Evolutionary conservation across 1,140 invertebrate species (phyloP), one percentile per base, ranked within the genome.

Genomic region (Onthophagus taurus): DNA sequence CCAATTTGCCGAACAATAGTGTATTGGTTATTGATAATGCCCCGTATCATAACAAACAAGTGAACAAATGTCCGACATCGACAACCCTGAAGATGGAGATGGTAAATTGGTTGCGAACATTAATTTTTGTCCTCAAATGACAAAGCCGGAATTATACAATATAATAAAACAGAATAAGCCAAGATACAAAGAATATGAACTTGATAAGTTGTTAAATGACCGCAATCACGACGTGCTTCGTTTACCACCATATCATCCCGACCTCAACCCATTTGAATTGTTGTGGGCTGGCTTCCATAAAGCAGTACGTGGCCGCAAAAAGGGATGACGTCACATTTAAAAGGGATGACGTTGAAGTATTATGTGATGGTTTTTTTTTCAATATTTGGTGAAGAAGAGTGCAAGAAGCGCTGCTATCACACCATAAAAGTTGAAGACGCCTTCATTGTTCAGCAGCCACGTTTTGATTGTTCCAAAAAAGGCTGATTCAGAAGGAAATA

Each of bases 231-330:
- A 14, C 12, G 46, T 51, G 21, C 21, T 55, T 14, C 20, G 53
- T 21, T 43, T 55, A 30, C 62, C 62, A 29, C 59, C 57, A 6
- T 63, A 63, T 47, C 57, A 66, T 45, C 54, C 51, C 20, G 56
- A 64, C 37, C 34, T 63, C 1, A 65, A 65, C 46, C 59, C 61
- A 6, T 64, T 63, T 12, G 61, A 66, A 48, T 35, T 57, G 3
- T 45, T 61, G 18, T 63, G 59, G 59, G n/a, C n/a, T n/a, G n/a
- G n/a, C n/a, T n/a, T 52, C 51, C 6, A 31, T 55, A 5, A 38
- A 63, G 8, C 65, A 66, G 52, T 41, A 47, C 12, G 48, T 51
- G 34, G 57, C 58, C 2, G 53, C 52, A 8, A 36, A 31, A 29
- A 45, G 45, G 23, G n/a, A n/a, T n/a, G 55, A 60, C 35, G 48